Evolutionary conservation across 2,888 invertebrate species (phyloP).

Genomic region (Pristionchus exspectatus): DNA sequence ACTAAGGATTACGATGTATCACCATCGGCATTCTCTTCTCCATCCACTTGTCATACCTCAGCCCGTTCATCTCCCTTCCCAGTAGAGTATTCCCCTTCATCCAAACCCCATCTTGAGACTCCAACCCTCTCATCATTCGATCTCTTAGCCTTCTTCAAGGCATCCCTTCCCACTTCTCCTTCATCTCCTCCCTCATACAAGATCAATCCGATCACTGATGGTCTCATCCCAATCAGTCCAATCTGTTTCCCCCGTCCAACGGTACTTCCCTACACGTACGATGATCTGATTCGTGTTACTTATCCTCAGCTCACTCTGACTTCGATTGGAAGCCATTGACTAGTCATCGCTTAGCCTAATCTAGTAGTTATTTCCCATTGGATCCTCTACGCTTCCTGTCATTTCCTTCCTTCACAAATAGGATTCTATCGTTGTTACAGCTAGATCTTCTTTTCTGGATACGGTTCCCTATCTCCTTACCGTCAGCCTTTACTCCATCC

Average conservation of each 20-base stretch:
- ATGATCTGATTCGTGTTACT: slow-evolving; percentile 61
- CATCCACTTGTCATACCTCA: slow-evolving; percentile 55
- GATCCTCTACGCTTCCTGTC: slow-evolving; percentile 29
- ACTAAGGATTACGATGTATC: not conserved
- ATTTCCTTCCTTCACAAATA: slow-evolving; percentile 17
- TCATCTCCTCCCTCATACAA: slow-evolving; percentile 38
- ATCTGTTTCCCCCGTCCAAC: slow-evolving; percentile 66
- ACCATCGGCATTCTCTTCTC: slow-evolving; percentile 55
- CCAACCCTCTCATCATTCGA: slow-evolving; percentile 57
- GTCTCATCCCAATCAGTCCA: slow-evolving; percentile 71
- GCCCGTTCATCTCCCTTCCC: slow-evolving; percentile 65
- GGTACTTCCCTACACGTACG: slow-evolving; percentile 43
- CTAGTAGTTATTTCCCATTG: not conserved
- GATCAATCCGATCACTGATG: slow-evolving; percentile 71
- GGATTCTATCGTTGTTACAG: not conserved
- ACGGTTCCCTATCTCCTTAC: not conserved
- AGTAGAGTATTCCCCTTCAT: slow-evolving; percentile 71
- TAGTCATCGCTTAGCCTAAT: slow-evolving; percentile 28
- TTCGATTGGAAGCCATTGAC: slow-evolving; percentile 43
- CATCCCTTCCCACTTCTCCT: slow-evolving; percentile 35
- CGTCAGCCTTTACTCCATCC: slow-evolving; percentile 1
- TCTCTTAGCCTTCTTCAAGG: slow-evolving; percentile 48
- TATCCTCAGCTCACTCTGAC: slow-evolving; percentile 27
- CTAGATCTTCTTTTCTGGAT: slow-evolving; percentile 17
- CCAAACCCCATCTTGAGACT: slow-evolving; percentile 63